Conservation (phyloP, 2,888 invertebrate genomes). For the Sisyra nigra region DNA sequence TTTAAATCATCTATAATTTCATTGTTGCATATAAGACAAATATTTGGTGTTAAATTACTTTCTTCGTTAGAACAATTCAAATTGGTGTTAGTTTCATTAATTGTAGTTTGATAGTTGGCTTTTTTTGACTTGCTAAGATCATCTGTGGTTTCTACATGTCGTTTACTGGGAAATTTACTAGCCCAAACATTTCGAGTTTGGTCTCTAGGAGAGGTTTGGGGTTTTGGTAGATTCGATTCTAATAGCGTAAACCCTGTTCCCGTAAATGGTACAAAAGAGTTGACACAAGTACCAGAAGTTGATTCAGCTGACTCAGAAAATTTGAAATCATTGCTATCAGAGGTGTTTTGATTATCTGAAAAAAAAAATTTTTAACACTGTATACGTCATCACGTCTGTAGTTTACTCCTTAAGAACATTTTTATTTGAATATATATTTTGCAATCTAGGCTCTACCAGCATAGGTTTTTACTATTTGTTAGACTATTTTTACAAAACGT, state of each 20-base stretch:
- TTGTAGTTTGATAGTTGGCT: constrained; percentile 11
- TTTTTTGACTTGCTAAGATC: neutral
- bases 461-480: too few relatives aligned
- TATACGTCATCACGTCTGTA: too few relatives aligned
- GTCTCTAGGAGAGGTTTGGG: constrained; percentile 17
- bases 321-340: neutral
- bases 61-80: constrained; percentile 7
- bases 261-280: constrained; percentile 3
- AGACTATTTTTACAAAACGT: too few relatives aligned
- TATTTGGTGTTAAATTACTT: constrained; percentile 11
- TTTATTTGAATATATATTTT: too few relatives aligned
- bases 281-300: constrained; percentile 14
- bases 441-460: too few relatives aligned
- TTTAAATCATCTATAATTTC: constrained; percentile 22
- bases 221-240: neutral
- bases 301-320: neutral
- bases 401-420: too few relatives aligned
- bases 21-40: constrained; percentile 28
- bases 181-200: constrained; percentile 26
- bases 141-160: neutral
- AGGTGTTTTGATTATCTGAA: neutral
- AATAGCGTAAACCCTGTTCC: neutral
- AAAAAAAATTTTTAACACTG: constrained; percentile 7
- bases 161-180: constrained; percentile 18
- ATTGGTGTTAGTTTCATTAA: constrained; percentile 9